phyloP scores from a whole-genome alignment of 2,797 vertebrate species.

The Brachymystax lenok region DNA sequence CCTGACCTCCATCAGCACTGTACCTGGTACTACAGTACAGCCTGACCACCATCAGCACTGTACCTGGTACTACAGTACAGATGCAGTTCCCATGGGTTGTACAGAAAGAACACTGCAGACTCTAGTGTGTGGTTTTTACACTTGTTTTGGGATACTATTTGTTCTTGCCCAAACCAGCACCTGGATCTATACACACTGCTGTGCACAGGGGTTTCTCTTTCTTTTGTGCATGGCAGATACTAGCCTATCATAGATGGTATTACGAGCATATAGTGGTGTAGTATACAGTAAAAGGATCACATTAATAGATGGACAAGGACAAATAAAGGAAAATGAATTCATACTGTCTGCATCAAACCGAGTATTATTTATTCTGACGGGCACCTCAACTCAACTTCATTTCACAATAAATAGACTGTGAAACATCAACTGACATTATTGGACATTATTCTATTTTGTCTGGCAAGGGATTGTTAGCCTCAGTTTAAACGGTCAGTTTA shows the following conservation, averaged over 20 bases:
- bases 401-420: neutral
- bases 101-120: too few species aligned
- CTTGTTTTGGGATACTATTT: too few species aligned
- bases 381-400: conserved; percentile 6
- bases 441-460: neutral
- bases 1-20: too few species aligned
- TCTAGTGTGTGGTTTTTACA: too few species aligned
- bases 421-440: neutral
- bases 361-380: neutral
- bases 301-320: conserved; percentile 1
- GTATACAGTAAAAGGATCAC: conserved; percentile 26
- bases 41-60: too few species aligned
- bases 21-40: too few species aligned
- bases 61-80: too few species aligned
- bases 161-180: conserved; percentile 40
- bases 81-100: too few species aligned
- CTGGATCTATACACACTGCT: conserved; percentile 86
- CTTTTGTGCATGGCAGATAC: neutral
- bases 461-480: neutral
- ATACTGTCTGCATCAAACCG: conserved; percentile 8
- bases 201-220: conserved; percentile 62
- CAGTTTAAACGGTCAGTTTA: neutral
- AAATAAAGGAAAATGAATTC: conserved; percentile 22
- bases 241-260: neutral
- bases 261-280: conserved; percentile 9